Conservation (phyloP, 2,888 invertebrate species). For the Diarsia mendica region DNA sequence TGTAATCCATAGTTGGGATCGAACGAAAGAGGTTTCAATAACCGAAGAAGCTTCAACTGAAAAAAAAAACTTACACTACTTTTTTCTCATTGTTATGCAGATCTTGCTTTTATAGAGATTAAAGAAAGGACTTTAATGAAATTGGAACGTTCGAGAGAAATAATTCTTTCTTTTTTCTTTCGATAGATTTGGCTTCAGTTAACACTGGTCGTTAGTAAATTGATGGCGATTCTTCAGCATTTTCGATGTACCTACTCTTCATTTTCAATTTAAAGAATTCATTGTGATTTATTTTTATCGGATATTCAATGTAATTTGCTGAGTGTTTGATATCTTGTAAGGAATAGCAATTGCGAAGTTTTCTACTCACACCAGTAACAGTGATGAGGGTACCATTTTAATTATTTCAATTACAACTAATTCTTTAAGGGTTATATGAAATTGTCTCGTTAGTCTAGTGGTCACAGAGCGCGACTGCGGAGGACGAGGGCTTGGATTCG, state of each 20-base stretch:
- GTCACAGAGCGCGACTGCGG: too few relatives aligned
- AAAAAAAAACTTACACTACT: constrained; percentile 13
- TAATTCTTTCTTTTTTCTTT: constrained; percentile 9
- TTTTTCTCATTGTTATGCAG: constrained; percentile 50
- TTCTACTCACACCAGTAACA: neutral
- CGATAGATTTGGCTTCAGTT: constrained; percentile 17
- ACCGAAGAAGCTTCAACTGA: constrained; percentile 7
- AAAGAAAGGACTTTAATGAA: constrained; percentile 51
- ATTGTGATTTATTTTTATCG: neutral
- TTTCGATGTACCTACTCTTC: too few relatives aligned
- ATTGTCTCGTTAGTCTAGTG: neutral
- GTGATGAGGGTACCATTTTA: too few relatives aligned
- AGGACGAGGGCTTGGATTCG: too few relatives aligned
- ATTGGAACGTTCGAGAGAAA: constrained; percentile 51
- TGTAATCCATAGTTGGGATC: neutral
- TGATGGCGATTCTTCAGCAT: constrained; percentile 11
- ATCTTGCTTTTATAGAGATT: constrained; percentile 49
- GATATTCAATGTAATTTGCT: neutral
- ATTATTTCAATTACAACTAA: too few relatives aligned
- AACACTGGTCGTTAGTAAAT: constrained; percentile 33
- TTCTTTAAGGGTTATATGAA: neutral
- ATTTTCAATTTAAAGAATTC: neutral
- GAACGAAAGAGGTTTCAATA: constrained; percentile 40
- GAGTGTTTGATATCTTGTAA: neutral
- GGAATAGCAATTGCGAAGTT: neutral